Percentiles rank a stretch among this genome's conserved stretches.
These are phyloP conservation scores for Drosophila jambulina DNA, from an alignment of 1,140 invertebrate species.

Conservation along the genomic window DNA sequence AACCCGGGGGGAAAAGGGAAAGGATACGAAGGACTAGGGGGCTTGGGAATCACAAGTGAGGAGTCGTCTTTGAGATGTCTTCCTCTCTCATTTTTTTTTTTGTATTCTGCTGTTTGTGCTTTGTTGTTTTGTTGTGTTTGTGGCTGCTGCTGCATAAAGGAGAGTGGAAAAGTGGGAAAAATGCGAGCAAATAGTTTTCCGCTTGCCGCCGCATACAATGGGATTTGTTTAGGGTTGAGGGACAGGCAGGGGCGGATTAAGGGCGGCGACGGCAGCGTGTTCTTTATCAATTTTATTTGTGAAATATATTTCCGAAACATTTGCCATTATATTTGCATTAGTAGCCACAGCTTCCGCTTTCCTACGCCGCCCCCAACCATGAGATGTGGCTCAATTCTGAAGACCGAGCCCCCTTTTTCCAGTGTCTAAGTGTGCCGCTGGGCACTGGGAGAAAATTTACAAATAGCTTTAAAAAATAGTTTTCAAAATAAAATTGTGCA, in stretches of 20 bases:
- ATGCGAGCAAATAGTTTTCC: slow-evolving; percentile 71
- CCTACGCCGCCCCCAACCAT: slow-evolving; percentile 39
- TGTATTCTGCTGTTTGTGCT: slow-evolving; percentile 3
- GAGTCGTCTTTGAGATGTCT: slow-evolving; percentile 17
- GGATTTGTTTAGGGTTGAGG: neutral
- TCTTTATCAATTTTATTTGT: slow-evolving; percentile 83
- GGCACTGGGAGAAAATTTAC: slow-evolving; percentile 15
- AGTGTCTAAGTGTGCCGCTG: slow-evolving; percentile 6
- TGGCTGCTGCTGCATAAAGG: slow-evolving; percentile 17
- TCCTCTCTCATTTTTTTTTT: slow-evolving; percentile 3
- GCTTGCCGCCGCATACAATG: slow-evolving; percentile 57
- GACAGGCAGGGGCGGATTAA: slow-evolving; percentile 2
- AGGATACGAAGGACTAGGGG: slow-evolving; percentile 11
- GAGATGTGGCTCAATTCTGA: slow-evolving; percentile 26
- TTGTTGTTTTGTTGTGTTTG: slow-evolving; percentile 19
- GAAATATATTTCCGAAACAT: slow-evolving; percentile 83
- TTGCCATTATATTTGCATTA: slow-evolving; percentile 83
- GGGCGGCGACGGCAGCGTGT: neutral
- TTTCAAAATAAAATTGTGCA: too few species aligned
- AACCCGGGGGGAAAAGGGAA: neutral
- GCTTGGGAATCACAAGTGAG: slow-evolving; percentile 27
- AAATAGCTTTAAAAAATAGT: too few species aligned
- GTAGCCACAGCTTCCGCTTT: slow-evolving; percentile 70
- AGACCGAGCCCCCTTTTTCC: neutral
- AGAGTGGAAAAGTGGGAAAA: slow-evolving; percentile 25